phyloP scores from a whole-genome alignment of 2,113 vertebrate species.

The Nipponia nippon region DNA sequence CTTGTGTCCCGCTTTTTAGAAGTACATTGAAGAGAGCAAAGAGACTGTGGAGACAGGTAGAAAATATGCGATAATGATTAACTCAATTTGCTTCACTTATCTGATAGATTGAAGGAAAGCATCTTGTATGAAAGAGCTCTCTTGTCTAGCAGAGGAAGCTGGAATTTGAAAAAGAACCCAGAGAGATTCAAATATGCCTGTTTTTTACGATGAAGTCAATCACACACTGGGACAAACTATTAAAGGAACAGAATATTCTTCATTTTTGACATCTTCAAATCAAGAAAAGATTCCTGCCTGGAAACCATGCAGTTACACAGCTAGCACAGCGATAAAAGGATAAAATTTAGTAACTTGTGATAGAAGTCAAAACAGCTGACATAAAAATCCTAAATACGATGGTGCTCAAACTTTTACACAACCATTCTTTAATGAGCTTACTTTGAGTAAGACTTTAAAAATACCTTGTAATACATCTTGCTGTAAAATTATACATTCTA shows the following conservation, averaged over 20 bases:
- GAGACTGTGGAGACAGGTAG: not conserved
- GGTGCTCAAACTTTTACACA: not conserved
- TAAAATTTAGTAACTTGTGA: not conserved
- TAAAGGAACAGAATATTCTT: not conserved
- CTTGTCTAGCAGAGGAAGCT: not conserved
- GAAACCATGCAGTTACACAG: constrained; percentile 12
- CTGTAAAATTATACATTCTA: not conserved
- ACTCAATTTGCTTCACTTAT: constrained; percentile 1
- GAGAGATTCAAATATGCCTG: not conserved
- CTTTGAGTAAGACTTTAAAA: not conserved
- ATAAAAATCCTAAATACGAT: not conserved
- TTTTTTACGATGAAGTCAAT: not conserved
- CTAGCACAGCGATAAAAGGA: not conserved
- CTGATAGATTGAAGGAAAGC: not conserved
- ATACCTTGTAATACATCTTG: not conserved
- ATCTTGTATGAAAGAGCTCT: not conserved
- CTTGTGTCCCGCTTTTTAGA: not conserved
- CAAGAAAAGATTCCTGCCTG: not conserved
- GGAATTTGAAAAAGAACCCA: not conserved
- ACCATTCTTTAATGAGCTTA: not conserved
- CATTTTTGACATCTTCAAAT: constrained; percentile 23
- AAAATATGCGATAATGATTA: not conserved
- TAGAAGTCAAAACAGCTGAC: constrained; percentile 1
- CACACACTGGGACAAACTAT: not conserved
- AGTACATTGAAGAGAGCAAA: not conserved